Evolutionary conservation across 2,888 invertebrate species (phyloP), one percentile per base, ranked within the genome.

Genomic region (Drosophila testacea): DNA sequence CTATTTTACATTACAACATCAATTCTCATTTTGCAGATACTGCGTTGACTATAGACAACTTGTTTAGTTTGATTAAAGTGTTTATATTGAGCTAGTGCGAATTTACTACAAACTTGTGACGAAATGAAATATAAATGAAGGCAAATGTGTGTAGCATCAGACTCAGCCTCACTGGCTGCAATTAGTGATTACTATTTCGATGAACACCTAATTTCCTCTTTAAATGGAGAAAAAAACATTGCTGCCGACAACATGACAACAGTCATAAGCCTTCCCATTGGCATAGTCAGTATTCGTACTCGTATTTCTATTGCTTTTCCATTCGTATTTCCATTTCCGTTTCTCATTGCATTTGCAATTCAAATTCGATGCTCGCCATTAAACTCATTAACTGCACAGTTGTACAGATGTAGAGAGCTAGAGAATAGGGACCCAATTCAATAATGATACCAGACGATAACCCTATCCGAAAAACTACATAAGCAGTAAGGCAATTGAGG

Each of bases 341-440:
- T 82, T 80, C 50, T 11, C 70, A 36, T 56, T 69, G 88, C 88
- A 89, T 85, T 85, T 73, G 88, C 89, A 85, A 85, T 89, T 88
- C 89, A 89, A 89, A 85, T 89, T 85, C 71, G 81, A 75, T 89
- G 86, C 69, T 63, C 71, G 69, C 78, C 88, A 86, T 89, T 86
- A 89, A 89, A 86, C 90, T 89, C 86, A 89, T 86, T 86, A 89
- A 81, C 79, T 84, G 78, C 90, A 85, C 88, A 16, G 16, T 16
- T 16, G 16, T 16, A 89, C 83, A 85, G 57, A 65, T 77, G 73
- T 64, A 63, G 54, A 67, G 16, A 30, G 38, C 22, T 6, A 22
- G 16, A 11, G 44, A 10, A 30, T 28, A 6, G 10, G 9, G 9
- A 9, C 16, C 9, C 2, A 27, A 36, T 28, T 30, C 11, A n/a